A percentile compares a stretch with the other conserved stretches of the same genome.
These are phyloP conservation scores for Euura saliciscinereae DNA, from an alignment of 1,140 invertebrate species.

Conservation along the genomic window DNA sequence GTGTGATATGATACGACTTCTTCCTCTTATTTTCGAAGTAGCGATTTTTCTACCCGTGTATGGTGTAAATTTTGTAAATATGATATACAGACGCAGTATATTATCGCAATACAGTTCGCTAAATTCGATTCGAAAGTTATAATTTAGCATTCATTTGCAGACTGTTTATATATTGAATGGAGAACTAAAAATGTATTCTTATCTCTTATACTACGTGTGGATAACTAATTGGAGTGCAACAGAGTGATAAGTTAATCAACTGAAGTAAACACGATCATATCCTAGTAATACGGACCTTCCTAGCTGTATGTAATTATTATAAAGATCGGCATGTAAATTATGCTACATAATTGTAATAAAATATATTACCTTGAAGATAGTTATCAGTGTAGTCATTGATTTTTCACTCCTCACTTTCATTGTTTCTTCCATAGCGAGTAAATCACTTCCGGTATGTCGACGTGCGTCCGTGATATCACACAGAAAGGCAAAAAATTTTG, in stretches of 20 bases:
- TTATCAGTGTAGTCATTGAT: too few relatives aligned
- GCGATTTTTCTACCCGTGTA: background rate
- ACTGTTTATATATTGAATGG: background rate
- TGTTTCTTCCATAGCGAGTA: too few relatives aligned
- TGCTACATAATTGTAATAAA: too few relatives aligned
- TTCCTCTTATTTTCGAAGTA: background rate
- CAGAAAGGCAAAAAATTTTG: too few relatives aligned
- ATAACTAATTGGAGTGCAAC: background rate
- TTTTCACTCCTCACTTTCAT: too few relatives aligned
- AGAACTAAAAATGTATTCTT: background rate
- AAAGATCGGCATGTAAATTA: background rate
- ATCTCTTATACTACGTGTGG: background rate
- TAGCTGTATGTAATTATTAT: background rate
- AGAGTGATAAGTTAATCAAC: background rate
- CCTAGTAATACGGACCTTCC: background rate
- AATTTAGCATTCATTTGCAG: background rate
- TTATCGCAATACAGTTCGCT: background rate
- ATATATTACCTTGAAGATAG: too few relatives aligned
- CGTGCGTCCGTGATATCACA: too few relatives aligned
- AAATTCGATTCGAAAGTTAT: background rate
- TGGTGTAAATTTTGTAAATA: conserved; percentile 1
- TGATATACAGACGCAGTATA: background rate
- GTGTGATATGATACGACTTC: background rate
- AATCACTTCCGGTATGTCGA: too few relatives aligned
- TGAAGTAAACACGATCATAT: background rate